Evolutionary conservation across 92 coral and sea anemone species (phyloP).

Genomic region (Paramuricea clavata): DNA sequence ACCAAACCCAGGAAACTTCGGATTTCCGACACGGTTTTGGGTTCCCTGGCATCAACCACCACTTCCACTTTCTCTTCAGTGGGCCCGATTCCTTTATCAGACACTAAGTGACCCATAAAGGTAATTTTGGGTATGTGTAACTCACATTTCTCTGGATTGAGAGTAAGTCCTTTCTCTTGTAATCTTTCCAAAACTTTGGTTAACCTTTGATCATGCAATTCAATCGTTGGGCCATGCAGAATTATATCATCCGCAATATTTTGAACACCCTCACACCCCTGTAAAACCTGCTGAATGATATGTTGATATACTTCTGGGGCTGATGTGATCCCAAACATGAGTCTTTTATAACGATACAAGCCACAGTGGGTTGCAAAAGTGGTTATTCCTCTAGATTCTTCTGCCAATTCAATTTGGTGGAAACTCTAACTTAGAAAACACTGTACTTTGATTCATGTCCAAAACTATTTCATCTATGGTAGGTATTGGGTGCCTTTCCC

Average conservation of each 20-base stretch:
- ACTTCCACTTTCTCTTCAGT: constrained; percentile 64
- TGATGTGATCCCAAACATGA: constrained; percentile 29
- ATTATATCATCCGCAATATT: constrained; percentile 64
- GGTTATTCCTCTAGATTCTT: constrained; percentile 51
- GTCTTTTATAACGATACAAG: constrained; percentile 7
- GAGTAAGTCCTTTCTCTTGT: constrained; percentile 55
- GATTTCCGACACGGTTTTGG: background rate
- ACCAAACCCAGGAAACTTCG: constrained; percentile 4
- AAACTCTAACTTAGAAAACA: constrained; percentile 32
- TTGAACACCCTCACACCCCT: constrained; percentile 59
- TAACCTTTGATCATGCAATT: constrained; percentile 69
- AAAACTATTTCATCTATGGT: constrained; percentile 42
- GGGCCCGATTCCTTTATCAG: constrained; percentile 71
- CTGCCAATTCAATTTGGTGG: constrained; percentile 60
- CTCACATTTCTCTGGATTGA: constrained; percentile 62
- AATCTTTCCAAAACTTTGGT: constrained; percentile 50
- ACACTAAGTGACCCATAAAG: constrained; percentile 66
- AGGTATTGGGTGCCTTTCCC: constrained; percentile 43
- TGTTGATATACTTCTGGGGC: background rate
- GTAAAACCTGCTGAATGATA: constrained; percentile 6
- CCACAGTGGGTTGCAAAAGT: constrained; percentile 36
- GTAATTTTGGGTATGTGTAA: constrained; percentile 65
- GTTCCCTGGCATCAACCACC: constrained; percentile 27
- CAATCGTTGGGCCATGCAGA: constrained; percentile 59
- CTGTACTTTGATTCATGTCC: constrained; percentile 14